Base-by-base conservation (phyloP, 1,140 invertebrate genomes). In the Saccostrea glomerata region DNA sequence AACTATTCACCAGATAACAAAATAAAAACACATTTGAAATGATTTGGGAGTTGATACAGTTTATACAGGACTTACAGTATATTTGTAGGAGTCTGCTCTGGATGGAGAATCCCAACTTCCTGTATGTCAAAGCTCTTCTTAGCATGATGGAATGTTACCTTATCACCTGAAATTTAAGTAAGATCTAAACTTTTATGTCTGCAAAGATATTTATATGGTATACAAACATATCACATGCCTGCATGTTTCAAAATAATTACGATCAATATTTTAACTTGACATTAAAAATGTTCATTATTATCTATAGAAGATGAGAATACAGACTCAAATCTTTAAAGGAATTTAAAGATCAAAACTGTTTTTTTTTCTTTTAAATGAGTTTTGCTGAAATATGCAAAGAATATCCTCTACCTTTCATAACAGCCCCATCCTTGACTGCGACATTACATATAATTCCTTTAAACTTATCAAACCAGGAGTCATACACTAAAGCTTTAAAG, bases 381-480 rank as follows among this genome's bases (percentile, higher is more conserved):
- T 63, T 17, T 15, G 17, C n/a, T n/a, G n/a, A 63, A 20, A 17
- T n/a, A 63, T 17, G 58, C 58, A 63, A 63, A 63, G 13, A 20
- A 20, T 60, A 20, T 63, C 15, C 15, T 23, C 25, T 70, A 89
- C 86, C 89, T 87, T 86, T 86, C 13, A 40, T 20, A n/a, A 89
- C 25, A 9, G 15, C 20, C 47, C 88, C 95, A 91, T 96, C 94
- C 85, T 92, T 92, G 17, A 96, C 92, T 56, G 95, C 92, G 30
- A 99, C 96, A 83, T 98, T 95, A 89, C 97, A 96, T 89, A 99
- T 95, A 0, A 97, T 97, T 11, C 99, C 99, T 94, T 97, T 96
- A 94, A 97, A 98, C 90, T 96, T 97, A 93, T 99, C 97, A 95
- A 97, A 99, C 97, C 98, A 99, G 77, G 97, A 98, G 94, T 99